These are phyloP conservation scores for Trachurus trachurus DNA, from an alignment of 2,797 vertebrate genomes.

Conservation along the genomic window DNA sequence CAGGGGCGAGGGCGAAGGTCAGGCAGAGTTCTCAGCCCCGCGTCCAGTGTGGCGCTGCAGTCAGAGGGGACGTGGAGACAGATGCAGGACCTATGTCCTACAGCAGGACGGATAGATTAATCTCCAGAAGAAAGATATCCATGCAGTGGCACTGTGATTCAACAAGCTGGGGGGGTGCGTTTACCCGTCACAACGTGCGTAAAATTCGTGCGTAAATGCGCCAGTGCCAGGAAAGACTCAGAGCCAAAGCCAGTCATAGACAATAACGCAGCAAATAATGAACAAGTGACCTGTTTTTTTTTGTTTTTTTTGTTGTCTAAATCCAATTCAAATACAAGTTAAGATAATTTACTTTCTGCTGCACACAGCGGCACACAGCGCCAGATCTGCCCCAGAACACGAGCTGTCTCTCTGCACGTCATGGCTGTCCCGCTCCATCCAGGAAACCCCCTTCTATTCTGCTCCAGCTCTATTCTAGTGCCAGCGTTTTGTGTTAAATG, in stretches of 20 bases:
- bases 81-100: constrained; percentile 59
- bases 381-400: constrained; percentile 27
- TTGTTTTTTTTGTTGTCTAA: neutral
- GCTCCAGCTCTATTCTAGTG: constrained; percentile 83
- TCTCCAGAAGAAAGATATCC: constrained; percentile 37
- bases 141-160: constrained; percentile 35
- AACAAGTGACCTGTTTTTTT: accelerated
- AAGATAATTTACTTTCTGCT: neutral
- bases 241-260: neutral
- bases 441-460: constrained; percentile 73
- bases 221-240: neutral
- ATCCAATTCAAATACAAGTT: neutral
- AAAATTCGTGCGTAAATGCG: constrained; percentile 34
- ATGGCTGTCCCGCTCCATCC: constrained; percentile 55
- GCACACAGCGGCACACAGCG: neutral
- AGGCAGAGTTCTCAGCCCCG: constrained; percentile 86
- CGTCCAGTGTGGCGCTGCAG: constrained; percentile 74
- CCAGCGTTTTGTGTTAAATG: constrained; percentile 92
- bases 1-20: constrained; percentile 81
- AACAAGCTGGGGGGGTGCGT: constrained; percentile 22
- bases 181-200: constrained; percentile 4
- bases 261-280: neutral
- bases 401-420: constrained; percentile 56
- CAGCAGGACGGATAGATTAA: constrained; percentile 46
- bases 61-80: constrained; percentile 61